These are phyloP conservation scores for Notiomystis cincta DNA, from an alignment of 2,113 vertebrate genomes.

Conservation along the genomic window DNA sequence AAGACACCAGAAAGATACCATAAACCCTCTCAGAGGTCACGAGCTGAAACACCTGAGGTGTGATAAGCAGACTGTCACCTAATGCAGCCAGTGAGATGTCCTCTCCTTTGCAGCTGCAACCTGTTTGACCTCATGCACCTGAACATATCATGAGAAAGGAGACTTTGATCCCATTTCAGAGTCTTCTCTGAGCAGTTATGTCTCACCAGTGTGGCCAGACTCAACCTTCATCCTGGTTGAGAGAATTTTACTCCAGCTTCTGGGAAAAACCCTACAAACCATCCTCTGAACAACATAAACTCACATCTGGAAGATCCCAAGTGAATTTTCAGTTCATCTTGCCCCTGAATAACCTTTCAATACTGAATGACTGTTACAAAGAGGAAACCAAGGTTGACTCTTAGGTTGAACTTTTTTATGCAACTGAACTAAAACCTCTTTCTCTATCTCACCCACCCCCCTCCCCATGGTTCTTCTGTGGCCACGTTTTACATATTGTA, in stretches of 20 bases:
- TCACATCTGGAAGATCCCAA: not conserved
- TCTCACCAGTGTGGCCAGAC: not conserved
- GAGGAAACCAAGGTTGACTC: not conserved
- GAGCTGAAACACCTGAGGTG: not conserved
- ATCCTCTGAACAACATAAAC: not conserved
- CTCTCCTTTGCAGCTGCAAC: not conserved
- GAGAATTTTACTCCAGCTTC: not conserved
- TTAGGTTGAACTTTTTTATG: not conserved
- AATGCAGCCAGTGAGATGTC: not conserved
- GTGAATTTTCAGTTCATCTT: not conserved
- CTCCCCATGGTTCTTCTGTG: not conserved
- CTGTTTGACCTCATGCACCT: not conserved
- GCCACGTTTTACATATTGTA: accelerated
- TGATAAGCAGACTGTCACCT: not conserved
- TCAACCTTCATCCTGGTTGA: not conserved
- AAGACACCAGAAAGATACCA: not conserved
- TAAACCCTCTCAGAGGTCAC: not conserved
- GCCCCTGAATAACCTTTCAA: not conserved
- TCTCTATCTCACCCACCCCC: not conserved
- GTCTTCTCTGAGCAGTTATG: not conserved
- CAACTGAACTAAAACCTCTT: not conserved
- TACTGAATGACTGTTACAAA: not conserved
- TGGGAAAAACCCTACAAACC: not conserved
- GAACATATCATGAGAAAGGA: not conserved
- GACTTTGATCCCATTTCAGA: not conserved